Conservation (phyloP, 1,140 invertebrate species). For the Tetraneura akinire region DNA sequence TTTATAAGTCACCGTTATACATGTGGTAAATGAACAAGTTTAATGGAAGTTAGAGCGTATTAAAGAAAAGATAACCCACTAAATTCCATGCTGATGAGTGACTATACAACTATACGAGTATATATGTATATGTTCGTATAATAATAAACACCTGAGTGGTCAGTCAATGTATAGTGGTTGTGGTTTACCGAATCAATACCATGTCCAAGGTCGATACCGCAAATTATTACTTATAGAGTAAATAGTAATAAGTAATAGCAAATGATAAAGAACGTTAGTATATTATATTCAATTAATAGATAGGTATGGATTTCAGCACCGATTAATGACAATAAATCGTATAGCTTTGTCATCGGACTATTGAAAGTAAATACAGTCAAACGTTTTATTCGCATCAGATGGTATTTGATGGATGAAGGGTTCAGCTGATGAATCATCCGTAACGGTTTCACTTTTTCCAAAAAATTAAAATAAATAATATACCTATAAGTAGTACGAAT, state of each 20-base stretch:
- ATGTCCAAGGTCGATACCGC: slow-evolving; percentile 36
- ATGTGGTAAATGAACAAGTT: too few species aligned
- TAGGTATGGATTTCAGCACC: neutral
- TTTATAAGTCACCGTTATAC: too few species aligned
- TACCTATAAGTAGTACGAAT: neutral
- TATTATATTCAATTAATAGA: too few species aligned
- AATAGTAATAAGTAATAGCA: too few species aligned
- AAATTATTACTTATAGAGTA: neutral
- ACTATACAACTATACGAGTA: too few species aligned
- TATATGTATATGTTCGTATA: too few species aligned
- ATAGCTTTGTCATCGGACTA: neutral
- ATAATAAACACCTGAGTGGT: neutral
- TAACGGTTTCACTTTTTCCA: neutral
- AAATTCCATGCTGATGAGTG: too few species aligned
- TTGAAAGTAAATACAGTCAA: slow-evolving; percentile 28
- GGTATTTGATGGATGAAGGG: neutral
- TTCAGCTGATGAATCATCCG: neutral
- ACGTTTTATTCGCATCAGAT: slow-evolving; percentile 25
- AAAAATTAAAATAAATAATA: neutral
- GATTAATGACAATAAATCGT: neutral
- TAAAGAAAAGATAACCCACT: too few species aligned
- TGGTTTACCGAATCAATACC: slow-evolving; percentile 15
- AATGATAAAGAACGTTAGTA: neutral
- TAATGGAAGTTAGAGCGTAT: too few species aligned
- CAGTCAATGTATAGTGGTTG: neutral